Conservation (phyloP, 2,113 vertebrate genomes). For the Planiliza haematocheilus region DNA sequence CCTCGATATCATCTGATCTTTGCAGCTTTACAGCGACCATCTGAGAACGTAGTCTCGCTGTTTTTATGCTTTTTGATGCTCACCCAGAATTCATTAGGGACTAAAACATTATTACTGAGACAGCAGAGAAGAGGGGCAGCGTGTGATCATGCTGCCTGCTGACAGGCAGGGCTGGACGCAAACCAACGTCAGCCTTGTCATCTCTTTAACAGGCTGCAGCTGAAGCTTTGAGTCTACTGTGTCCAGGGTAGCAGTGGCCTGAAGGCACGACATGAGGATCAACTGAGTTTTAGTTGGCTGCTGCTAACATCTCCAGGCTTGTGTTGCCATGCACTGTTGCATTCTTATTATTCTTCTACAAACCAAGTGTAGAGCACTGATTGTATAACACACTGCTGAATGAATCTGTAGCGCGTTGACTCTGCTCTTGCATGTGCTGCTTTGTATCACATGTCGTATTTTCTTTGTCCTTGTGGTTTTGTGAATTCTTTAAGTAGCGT, state of each 20-base stretch:
- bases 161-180: background rate
- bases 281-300: too few species aligned
- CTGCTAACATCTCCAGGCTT: too few species aligned
- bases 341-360: too few species aligned
- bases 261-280: too few species aligned
- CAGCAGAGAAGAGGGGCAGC: background rate
- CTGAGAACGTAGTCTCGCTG: slow-evolving; percentile 19
- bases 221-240: background rate
- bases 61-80: slow-evolving; percentile 31
- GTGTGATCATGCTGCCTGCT: slow-evolving; percentile 16
- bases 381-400: too few species aligned
- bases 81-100: slow-evolving; percentile 14
- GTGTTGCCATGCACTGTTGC: too few species aligned
- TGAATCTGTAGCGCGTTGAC: too few species aligned
- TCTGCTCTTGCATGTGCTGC: too few species aligned
- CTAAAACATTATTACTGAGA: background rate
- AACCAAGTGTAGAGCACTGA: too few species aligned
- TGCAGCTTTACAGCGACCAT: slow-evolving; percentile 16
- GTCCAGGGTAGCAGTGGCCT: background rate
- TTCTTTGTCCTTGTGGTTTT: too few species aligned
- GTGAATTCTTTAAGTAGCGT: too few species aligned
- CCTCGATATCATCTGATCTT: slow-evolving; percentile 56
- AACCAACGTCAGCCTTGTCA: slow-evolving; percentile 1
- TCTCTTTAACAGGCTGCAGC: background rate
- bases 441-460: too few species aligned